These are phyloP conservation scores for Carpatolechia fugitivella DNA, from an alignment of 2,888 invertebrate species.

Conservation along the genomic window DNA sequence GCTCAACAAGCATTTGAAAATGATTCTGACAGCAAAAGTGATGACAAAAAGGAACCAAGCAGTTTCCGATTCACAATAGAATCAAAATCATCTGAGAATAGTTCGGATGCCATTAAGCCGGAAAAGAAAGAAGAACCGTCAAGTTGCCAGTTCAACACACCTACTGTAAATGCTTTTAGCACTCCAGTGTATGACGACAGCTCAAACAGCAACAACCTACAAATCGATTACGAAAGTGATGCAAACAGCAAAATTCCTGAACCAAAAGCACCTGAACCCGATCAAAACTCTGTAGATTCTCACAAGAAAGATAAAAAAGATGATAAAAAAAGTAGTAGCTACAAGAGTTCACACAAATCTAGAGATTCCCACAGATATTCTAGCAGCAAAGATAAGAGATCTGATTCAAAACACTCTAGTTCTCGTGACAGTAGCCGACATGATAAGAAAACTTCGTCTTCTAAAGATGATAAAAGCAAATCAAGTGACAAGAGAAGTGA, in stretches of 20 bases:
- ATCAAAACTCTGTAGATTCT: slow-evolving; percentile 52
- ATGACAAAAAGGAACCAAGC: slow-evolving; percentile 57
- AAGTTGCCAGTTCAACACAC: slow-evolving; percentile 56
- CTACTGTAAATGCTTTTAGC: slow-evolving; percentile 57
- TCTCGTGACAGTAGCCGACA: slow-evolving; percentile 59
- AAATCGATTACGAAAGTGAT: slow-evolving; percentile 73
- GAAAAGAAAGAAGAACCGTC: slow-evolving; percentile 53
- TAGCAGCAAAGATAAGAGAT: slow-evolving; percentile 61
- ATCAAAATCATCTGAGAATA: slow-evolving; percentile 52
- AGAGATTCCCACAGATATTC: slow-evolving; percentile 65
- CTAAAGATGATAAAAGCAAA: slow-evolving; percentile 65
- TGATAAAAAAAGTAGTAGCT: slow-evolving; percentile 46
- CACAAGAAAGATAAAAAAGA: slow-evolving; percentile 57
- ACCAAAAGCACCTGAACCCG: slow-evolving; percentile 49
- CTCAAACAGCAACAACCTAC: slow-evolving; percentile 67
- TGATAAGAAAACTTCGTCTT: slow-evolving; percentile 52
- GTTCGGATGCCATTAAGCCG: slow-evolving; percentile 39
- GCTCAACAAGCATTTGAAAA: slow-evolving; percentile 72
- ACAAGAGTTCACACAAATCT: slow-evolving; percentile 63
- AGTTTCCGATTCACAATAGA: slow-evolving; percentile 66
- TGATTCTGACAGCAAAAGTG: slow-evolving; percentile 46
- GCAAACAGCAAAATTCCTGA: slow-evolving; percentile 67
- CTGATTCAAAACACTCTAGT: slow-evolving; percentile 56
- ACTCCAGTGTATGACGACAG: slow-evolving; percentile 69
- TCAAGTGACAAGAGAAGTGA: slow-evolving; percentile 38